These are phyloP conservation scores for Glaucopsyche alexis DNA, from an alignment of 2,888 invertebrate species.

Conservation along the genomic window DNA sequence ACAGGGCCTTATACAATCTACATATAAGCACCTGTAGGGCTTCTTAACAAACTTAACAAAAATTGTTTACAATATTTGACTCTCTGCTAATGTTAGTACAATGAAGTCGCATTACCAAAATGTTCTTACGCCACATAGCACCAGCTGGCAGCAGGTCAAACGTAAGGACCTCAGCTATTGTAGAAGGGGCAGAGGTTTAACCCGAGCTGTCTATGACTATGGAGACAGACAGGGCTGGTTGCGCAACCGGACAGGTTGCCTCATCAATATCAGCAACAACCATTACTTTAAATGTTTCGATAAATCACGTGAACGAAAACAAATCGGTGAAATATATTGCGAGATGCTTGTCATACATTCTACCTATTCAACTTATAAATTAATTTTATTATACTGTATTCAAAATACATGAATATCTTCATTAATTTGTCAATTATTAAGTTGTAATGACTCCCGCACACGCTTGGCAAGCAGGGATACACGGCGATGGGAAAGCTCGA, in stretches of 20 bases:
- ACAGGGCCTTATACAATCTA: no score
- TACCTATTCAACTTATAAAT: no score
- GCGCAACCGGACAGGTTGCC: not conserved
- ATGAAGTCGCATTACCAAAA: not conserved
- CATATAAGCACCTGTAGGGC: no score
- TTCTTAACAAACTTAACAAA: no score
- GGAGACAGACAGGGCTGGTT: not conserved
- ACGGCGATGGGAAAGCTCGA: not conserved
- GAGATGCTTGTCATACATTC: not conserved
- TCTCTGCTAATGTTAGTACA: no score
- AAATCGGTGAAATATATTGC: not conserved
- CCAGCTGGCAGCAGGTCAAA: not conserved
- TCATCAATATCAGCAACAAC: not conserved
- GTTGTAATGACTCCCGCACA: not conserved
- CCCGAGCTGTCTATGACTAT: not conserved
- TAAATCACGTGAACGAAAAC: slow-evolving; percentile 2
- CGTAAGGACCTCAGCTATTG: not conserved
- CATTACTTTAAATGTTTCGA: not conserved
- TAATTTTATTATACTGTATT: no score
- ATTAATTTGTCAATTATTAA: not conserved
- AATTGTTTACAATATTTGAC: no score
- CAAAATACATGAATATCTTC: not conserved
- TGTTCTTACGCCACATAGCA: not conserved
- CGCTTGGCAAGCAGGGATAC: not conserved
- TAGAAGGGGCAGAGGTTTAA: not conserved